Percentiles rank a stretch among this genome's conserved stretches.
Evolutionary conservation across 1,140 invertebrate genomes (phyloP).

Genomic region (Achatina immaculata): DNA sequence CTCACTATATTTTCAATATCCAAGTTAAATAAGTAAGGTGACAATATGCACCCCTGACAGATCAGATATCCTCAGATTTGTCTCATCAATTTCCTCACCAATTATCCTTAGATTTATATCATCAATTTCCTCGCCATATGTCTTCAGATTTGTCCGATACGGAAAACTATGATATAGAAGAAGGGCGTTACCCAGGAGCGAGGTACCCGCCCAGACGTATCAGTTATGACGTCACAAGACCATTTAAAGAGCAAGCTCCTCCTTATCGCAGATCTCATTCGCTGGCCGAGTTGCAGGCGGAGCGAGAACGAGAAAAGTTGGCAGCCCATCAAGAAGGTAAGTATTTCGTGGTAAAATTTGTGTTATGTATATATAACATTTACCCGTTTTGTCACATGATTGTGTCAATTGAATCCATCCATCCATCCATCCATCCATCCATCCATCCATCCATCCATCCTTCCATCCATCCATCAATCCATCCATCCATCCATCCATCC

Average conservation of each 20-base stretch:
- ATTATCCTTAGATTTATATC: no score
- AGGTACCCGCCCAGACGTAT: slow-evolving; percentile 45
- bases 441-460: neutral
- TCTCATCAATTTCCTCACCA: neutral
- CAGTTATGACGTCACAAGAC: slow-evolving; percentile 43
- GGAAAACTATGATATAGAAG: slow-evolving; percentile 57
- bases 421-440: neutral
- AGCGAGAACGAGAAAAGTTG: slow-evolving; percentile 26
- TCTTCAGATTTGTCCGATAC: slow-evolving; percentile 57
- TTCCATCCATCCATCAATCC: neutral
- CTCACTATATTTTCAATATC: no score
- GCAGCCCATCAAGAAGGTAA: slow-evolving; percentile 37
- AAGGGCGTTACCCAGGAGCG: slow-evolving; percentile 42
- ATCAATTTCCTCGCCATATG: no score
- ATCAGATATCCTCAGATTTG: no score
- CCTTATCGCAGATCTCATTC: slow-evolving; percentile 57
- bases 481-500: neutral
- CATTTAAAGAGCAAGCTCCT: slow-evolving; percentile 44
- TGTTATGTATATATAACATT: no score
- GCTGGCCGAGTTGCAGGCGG: slow-evolving; percentile 51
- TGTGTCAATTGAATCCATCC: neutral
- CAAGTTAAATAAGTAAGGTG: no score
- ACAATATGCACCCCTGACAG: no score
- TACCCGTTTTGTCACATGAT: no score
- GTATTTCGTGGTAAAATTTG: no score